Evolutionary conservation across 2,113 vertebrate genomes (phyloP), one percentile per base, ranked within the genome.

Genomic region (Ictalurus furcatus): DNA sequence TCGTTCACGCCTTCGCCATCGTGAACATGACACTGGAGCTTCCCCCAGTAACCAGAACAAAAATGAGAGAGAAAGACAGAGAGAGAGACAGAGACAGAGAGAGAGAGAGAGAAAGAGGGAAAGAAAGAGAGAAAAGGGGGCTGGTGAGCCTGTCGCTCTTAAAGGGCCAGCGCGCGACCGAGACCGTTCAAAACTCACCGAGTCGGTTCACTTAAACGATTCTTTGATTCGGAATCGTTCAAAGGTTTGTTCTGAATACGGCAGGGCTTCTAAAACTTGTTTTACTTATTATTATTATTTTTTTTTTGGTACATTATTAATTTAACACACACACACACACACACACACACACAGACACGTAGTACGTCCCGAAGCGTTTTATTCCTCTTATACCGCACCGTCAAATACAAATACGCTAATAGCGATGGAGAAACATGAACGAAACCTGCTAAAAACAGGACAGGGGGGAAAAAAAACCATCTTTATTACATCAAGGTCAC

Each of bases 1-100:
- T 94, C 94, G 93, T 94, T 95, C 94, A 90, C 90, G 30, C 88
- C 82, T 92, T 93, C 94, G 92, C 92, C 95, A 94, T 93, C 92
- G 93, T 92, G 93, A 92, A 93, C 93, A 91, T 85, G 92, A 93
- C 90, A 91, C 91, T 61, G 76, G 48, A 21, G 86, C 74, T 69
- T 30, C 78, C 85, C 86, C 63, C 89, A 84, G 73, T 65, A 84
- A 84, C 54, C 6, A 48, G 44, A 48, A 48, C 44, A 48, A 48
- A 48, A 7, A 48, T 48, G 1, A 3, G 12, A 88, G 84, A 37
- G 48, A 52, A 4, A n/a, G 76, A 63, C 9, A 0, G 90, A 23
- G 1, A 3, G 11, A 88, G 84, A 88, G 85, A 87, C 25, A 86
- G 79, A 59, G 34, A 14, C 52, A 61, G 14, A 17, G 28, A 25